Percentiles rank a stretch among this genome's conserved stretches.
These are phyloP conservation scores for Hemichromis elongatus DNA, from an alignment of 2,113 vertebrate genomes.

Conservation along the genomic window DNA sequence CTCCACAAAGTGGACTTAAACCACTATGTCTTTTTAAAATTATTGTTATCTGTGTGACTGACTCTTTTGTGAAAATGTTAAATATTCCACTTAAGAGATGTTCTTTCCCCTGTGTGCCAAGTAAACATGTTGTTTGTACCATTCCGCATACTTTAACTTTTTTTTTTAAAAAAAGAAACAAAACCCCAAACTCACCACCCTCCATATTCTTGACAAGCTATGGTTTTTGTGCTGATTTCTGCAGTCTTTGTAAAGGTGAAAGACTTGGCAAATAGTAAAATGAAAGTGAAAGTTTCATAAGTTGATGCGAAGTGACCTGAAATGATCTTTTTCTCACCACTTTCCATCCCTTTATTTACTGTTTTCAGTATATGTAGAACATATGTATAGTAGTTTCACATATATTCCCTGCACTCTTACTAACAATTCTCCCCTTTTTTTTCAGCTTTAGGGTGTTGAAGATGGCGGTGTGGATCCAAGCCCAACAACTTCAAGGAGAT, in stretches of 20 bases:
- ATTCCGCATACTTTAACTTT: background rate
- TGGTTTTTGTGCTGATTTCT: background rate
- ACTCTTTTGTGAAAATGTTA: background rate
- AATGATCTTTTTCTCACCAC: background rate
- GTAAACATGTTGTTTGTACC: background rate
- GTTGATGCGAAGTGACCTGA: background rate
- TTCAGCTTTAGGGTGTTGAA: constrained; percentile 72
- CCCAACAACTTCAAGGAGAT: constrained; percentile 96
- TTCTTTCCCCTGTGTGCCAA: background rate
- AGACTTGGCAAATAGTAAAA: background rate
- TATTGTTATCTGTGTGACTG: background rate
- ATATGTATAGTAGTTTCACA: background rate
- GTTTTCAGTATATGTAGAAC: background rate
- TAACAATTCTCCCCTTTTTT: background rate
- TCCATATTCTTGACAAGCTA: background rate
- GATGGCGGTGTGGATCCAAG: constrained; percentile 99
- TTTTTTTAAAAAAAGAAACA: background rate
- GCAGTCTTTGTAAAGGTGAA: background rate
- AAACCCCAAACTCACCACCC: fast-evolving
- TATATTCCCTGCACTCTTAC: background rate
- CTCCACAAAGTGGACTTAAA: background rate
- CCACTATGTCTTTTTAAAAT: background rate
- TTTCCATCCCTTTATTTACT: background rate
- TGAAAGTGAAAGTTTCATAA: background rate
- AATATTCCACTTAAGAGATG: background rate